Conservation (phyloP, 2,888 invertebrate species). For the Platycheirus rosarum region DNA sequence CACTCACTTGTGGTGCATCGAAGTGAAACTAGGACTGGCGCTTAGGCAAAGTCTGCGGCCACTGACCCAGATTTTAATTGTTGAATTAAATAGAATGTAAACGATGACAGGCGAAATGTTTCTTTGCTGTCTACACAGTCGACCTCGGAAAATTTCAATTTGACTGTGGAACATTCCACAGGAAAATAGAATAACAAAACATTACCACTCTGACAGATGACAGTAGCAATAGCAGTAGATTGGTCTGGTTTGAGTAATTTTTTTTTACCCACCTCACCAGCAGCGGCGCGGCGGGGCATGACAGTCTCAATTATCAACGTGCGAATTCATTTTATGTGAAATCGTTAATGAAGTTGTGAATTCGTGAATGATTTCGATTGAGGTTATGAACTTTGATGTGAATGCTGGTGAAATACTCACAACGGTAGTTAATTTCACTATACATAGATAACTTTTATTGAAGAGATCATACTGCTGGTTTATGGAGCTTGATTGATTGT, state of each 20-base stretch:
- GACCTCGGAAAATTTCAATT: no score
- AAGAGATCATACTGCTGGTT: slow-evolving; percentile 34
- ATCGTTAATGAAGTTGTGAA: slow-evolving; percentile 12
- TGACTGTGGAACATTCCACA: no score
- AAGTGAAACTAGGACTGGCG: slow-evolving; percentile 42
- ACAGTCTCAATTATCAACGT: slow-evolving; percentile 8
- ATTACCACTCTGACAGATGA: slow-evolving; percentile 1
- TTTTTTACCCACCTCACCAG: background rate
- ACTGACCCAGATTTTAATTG: slow-evolving; percentile 55
- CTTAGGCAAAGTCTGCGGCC: slow-evolving; percentile 25
- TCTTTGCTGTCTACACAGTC: background rate
- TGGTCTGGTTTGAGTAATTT: background rate
- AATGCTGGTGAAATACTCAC: slow-evolving; percentile 13
- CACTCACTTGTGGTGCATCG: slow-evolving; percentile 68
- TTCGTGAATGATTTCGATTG: slow-evolving; percentile 7
- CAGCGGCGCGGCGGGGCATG: no score
- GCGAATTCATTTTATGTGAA: slow-evolving; percentile 19
- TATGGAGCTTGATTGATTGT: slow-evolving; percentile 49
- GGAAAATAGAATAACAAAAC: no score
- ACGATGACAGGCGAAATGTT: slow-evolving; percentile 22
- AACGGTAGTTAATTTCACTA: slow-evolving; percentile 32
- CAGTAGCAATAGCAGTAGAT: background rate
- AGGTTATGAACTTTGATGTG: slow-evolving; percentile 17
- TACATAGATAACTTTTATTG: slow-evolving; percentile 10
- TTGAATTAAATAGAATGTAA: slow-evolving; percentile 22